Evolutionary conservation across 2,797 vertebrate genomes (phyloP).

Genomic region (Moxostoma hubbsi): DNA sequence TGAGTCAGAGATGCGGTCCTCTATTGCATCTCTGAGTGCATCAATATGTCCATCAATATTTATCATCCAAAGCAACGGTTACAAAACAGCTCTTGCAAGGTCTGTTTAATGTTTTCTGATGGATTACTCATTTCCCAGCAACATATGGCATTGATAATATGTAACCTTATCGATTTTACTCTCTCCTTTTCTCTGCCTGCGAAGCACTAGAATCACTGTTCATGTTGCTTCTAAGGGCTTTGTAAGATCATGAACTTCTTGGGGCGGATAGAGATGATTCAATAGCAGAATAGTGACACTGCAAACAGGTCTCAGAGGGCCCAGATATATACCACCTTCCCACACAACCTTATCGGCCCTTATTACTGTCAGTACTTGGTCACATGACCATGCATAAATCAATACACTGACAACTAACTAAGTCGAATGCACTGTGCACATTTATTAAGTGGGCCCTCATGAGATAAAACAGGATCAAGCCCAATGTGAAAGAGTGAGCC

Average conservation of each 20-base stretch:
- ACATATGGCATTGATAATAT: slow-evolving; percentile 6
- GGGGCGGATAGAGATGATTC: background rate
- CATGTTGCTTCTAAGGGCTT: background rate
- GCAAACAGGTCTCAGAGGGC: slow-evolving; percentile 12
- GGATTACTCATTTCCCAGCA: slow-evolving; percentile 25
- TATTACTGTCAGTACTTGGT: slow-evolving; percentile 24
- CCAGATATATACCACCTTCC: background rate
- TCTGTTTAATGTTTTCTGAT: slow-evolving; percentile 6
- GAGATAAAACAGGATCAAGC: slow-evolving; percentile 9
- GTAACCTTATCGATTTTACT: slow-evolving; percentile 16
- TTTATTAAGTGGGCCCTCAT: background rate
- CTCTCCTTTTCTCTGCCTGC: background rate
- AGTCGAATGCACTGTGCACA: background rate
- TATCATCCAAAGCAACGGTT: background rate
- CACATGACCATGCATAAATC: slow-evolving; percentile 19
- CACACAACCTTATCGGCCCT: slow-evolving; percentile 16
- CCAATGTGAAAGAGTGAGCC: slow-evolving; percentile 17
- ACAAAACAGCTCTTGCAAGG: background rate
- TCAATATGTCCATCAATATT: slow-evolving; percentile 30
- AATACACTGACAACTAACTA: slow-evolving; percentile 25
- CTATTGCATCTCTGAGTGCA: slow-evolving; percentile 3
- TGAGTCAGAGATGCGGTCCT: slow-evolving; percentile 3
- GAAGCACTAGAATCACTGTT: background rate
- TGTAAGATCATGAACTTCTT: background rate
- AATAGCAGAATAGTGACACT: background rate